These are phyloP conservation scores for Garra rufa DNA, from an alignment of 2,113 vertebrate species.

Conservation along the genomic window DNA sequence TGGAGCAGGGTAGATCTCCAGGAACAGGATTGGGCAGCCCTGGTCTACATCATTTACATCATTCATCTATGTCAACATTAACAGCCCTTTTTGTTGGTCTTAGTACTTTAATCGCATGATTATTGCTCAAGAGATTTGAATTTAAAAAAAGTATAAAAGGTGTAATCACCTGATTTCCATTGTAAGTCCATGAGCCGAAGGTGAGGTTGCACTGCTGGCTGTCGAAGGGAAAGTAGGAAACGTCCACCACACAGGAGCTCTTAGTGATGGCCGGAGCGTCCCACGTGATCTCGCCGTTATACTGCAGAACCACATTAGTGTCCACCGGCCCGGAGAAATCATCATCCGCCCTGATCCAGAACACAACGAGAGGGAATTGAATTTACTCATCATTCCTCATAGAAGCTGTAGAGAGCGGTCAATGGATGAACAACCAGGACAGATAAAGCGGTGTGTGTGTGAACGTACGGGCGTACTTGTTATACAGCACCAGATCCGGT, in stretches of 20 bases:
- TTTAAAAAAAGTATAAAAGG: too few relatives aligned
- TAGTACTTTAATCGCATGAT: too few relatives aligned
- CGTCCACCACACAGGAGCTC: constrained; percentile 96
- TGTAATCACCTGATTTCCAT: constrained; percentile 88
- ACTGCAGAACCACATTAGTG: constrained; percentile 92
- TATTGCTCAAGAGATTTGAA: too few relatives aligned
- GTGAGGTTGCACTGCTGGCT: constrained; percentile 96
- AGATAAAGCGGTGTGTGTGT: constrained; percentile 18
- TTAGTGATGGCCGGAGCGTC: constrained; percentile 96
- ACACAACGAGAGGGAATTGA: neutral
- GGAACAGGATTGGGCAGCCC: too few relatives aligned
- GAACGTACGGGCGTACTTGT: constrained; percentile 84
- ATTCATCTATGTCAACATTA: too few relatives aligned
- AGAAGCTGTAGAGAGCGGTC: neutral
- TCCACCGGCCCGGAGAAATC: constrained; percentile 91
- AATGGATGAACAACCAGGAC: neutral
- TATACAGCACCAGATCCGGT: constrained; percentile 95
- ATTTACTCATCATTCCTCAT: neutral
- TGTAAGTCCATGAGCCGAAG: constrained; percentile 99
- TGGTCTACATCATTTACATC: too few relatives aligned
- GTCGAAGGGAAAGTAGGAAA: constrained; percentile 97
- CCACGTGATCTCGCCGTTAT: constrained; percentile 95
- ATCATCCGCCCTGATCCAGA: constrained; percentile 85
- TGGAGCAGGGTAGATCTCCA: too few relatives aligned
- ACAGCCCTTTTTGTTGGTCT: too few relatives aligned